Evolutionary conservation across 1,140 invertebrate species (phyloP), one percentile per base, ranked within the genome.

Genomic region (Drosophila quadrilineata): DNA sequence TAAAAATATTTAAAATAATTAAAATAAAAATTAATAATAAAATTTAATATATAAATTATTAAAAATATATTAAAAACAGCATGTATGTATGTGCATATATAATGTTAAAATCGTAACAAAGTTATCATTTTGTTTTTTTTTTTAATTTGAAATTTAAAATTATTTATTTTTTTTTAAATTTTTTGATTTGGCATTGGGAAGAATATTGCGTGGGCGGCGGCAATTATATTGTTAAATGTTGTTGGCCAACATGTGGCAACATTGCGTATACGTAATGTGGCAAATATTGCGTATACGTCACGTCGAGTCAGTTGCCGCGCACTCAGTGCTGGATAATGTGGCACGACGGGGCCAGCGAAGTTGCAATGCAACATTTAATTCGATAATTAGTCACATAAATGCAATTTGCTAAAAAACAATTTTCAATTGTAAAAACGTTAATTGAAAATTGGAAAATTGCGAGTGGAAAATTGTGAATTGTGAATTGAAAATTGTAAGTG

Each of bases 231-330:
- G 58, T 16, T 21, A 50, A 50, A 38, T 38, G 31, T 19, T 49
- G 60, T 28, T 60, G 67, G 54, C 33, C 36, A 21, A 17, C 17
- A 29, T n/a, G 16, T 57, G 53, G 35, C 52, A 68, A 69, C 70
- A 36, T 41, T 59, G 75, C 75, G 75, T 75, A 79, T 79, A 67
- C 75, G 75, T 71, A 80, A 75, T 79, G 75, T n/a, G n/a, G n/a
- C 50, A 12, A 46, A 22, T 31, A 57, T 75, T 79, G 75, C 75
- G 54, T 75, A 77, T 77, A 60, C 75, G 75, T 71, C 75, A 53
- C 70, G 28, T 66, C 33, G 33, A 14, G 16, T 48, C 50, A n/a
- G n/a, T n/a, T n/a, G n/a, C n/a, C n/a, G n/a, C n/a, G n/a, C n/a
- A n/a, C n/a, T n/a, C n/a, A n/a, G n/a, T n/a, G n/a, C n/a, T n/a